Conservation (phyloP, 2,113 vertebrate genomes). For the Pachypanchax playfairii region DNA sequence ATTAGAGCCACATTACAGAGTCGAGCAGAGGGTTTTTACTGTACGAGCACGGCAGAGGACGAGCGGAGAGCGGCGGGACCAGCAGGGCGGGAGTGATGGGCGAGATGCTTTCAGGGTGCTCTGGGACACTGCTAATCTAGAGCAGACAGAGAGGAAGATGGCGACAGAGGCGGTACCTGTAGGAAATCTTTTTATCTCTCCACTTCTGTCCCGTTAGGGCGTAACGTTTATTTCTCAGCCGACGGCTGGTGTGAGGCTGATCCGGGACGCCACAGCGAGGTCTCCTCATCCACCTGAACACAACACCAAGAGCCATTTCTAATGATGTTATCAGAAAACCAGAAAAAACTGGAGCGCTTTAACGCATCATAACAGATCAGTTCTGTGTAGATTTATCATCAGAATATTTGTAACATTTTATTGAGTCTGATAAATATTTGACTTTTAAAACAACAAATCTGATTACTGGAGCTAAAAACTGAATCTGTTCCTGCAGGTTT, state of each 20-base stretch:
- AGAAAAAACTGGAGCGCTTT: too few species aligned
- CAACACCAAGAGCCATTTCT: background rate
- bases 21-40: too few species aligned
- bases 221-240: constrained; percentile 93
- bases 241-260: constrained; percentile 87
- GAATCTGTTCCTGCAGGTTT: too few species aligned
- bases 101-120: constrained; percentile 39
- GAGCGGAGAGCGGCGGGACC: too few species aligned
- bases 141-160: background rate
- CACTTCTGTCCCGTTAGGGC: constrained; percentile 97
- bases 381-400: too few species aligned
- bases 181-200: constrained; percentile 96
- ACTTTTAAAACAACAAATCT: too few species aligned
- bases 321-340: too few species aligned
- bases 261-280: constrained; percentile 96
- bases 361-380: too few species aligned
- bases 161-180: constrained; percentile 83
- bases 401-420: too few species aligned
- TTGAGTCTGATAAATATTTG: too few species aligned
- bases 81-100: constrained; percentile 23
- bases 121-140: constrained; percentile 30
- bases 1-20: constrained; percentile 39
- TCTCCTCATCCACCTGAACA: constrained; percentile 93
- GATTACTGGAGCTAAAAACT: too few species aligned
- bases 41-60: too few species aligned